Percentiles rank a stretch among this genome's conserved stretches.
Conservation (phyloP, 2,113 vertebrate genomes). For the Podarcis cretensis region DNA sequence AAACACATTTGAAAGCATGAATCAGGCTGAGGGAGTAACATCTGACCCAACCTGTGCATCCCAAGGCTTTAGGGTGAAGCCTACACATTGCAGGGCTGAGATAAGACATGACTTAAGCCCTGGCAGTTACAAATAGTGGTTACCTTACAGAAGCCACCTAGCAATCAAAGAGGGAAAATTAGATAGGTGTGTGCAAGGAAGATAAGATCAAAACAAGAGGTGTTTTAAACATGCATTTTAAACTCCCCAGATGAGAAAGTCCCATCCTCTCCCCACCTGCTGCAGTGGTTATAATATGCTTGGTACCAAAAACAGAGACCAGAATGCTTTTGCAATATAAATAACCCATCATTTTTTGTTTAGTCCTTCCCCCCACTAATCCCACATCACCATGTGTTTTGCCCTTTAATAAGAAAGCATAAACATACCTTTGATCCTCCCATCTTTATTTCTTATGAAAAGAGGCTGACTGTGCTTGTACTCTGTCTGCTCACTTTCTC, state of each 20-base stretch:
- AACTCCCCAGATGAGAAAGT: not conserved
- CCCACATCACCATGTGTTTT: not conserved
- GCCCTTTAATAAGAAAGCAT: not conserved
- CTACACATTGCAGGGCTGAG: not conserved
- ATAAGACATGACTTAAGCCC: not conserved
- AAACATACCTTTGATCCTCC: not conserved
- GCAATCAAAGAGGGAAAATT: not conserved
- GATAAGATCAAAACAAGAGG: not conserved
- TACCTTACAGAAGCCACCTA: not conserved
- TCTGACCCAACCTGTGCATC: too few relatives aligned
- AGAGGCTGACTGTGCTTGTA: not conserved
- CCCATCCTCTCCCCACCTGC: not conserved
- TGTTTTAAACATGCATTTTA: not conserved
- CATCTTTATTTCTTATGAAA: not conserved
- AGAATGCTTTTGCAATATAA: not conserved
- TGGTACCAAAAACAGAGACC: not conserved
- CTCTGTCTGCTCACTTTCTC: not conserved
- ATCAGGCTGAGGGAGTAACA: too few relatives aligned
- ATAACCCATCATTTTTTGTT: not conserved
- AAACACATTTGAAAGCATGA: too few relatives aligned
- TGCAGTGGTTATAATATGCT: not conserved
- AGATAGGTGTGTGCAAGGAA: not conserved
- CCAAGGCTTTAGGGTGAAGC: not conserved
- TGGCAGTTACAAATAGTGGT: not conserved
- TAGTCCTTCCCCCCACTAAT: not conserved